phyloP scores from a whole-genome alignment of 2,113 vertebrate genomes.

The Dasyornis broadbenti region DNA sequence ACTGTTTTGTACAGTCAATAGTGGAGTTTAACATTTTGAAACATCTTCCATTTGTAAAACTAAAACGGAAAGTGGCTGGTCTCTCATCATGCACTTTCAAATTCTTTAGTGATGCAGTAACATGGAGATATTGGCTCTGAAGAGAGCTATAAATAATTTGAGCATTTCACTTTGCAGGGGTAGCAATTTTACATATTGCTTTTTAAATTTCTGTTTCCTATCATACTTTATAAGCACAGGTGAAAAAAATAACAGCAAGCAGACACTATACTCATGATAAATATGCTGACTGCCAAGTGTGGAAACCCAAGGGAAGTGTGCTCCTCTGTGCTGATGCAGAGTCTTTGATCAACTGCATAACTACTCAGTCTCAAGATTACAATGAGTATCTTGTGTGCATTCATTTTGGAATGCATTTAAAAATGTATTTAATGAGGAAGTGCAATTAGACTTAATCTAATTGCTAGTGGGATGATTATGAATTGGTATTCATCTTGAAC shows the following conservation, averaged over 20 bases:
- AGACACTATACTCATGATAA: neutral
- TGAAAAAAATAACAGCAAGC: neutral
- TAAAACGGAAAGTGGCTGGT: neutral
- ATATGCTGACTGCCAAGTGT: neutral
- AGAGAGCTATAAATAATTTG: neutral
- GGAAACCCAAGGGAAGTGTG: neutral
- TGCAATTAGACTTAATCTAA: neutral
- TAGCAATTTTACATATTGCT: neutral
- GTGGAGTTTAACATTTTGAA: neutral
- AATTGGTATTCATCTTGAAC: neutral
- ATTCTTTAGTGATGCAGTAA: neutral
- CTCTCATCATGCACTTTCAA: neutral
- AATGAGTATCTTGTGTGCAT: neutral
- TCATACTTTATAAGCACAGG: neutral
- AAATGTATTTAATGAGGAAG: neutral
- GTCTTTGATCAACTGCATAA: neutral
- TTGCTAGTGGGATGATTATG: neutral
- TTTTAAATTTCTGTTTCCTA: neutral
- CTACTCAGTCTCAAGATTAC: neutral
- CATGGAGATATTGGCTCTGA: neutral
- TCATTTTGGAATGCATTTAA: neutral
- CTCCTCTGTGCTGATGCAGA: neutral
- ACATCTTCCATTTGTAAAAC: neutral
- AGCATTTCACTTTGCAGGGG: neutral
- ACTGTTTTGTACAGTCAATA: neutral